A percentile compares a stretch with the other conserved stretches of the same genome.
These are phyloP conservation scores for Andrena cerasifolii DNA, from an alignment of 1,140 invertebrate genomes.

Conservation along the genomic window DNA sequence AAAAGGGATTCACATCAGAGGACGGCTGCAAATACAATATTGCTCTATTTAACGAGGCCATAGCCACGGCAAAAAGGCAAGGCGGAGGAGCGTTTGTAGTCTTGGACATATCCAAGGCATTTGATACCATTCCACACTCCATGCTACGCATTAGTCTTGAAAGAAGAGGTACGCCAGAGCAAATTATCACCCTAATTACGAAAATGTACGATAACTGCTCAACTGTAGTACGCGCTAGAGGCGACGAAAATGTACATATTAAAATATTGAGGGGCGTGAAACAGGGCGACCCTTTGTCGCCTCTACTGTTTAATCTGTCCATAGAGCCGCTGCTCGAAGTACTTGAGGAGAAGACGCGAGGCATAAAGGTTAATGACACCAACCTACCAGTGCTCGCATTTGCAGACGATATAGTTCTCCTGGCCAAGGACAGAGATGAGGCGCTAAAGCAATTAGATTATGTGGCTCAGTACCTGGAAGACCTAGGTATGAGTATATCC, in stretches of 20 bases:
- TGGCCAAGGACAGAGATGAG: not conserved
- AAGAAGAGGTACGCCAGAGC: not conserved
- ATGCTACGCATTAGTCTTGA: not conserved
- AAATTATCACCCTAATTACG: not conserved
- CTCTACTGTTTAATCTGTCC: conserved; percentile 5
- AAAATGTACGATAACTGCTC: conserved; percentile 11
- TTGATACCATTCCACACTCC: conserved; percentile 13
- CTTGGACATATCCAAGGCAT: not conserved
- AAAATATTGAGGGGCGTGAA: conserved; percentile 5
- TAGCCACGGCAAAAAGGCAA: not conserved
- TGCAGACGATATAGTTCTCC: conserved; percentile 11
- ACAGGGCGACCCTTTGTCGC: conserved; percentile 23
- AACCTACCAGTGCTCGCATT: not conserved
- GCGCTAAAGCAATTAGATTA: no score
- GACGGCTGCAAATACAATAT: conserved; percentile 13
- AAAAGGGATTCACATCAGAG: conserved; percentile 21
- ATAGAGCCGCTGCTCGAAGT: not conserved
- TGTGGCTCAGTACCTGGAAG: not conserved
- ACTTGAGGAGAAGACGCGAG: not conserved
- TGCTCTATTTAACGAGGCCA: not conserved
- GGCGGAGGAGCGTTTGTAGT: not conserved
- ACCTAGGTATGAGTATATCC: no score
- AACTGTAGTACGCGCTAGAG: not conserved
- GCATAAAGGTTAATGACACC: not conserved
- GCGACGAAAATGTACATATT: not conserved